Conservation (phyloP, 2,113 vertebrate species). For the Vimba vimba region DNA sequence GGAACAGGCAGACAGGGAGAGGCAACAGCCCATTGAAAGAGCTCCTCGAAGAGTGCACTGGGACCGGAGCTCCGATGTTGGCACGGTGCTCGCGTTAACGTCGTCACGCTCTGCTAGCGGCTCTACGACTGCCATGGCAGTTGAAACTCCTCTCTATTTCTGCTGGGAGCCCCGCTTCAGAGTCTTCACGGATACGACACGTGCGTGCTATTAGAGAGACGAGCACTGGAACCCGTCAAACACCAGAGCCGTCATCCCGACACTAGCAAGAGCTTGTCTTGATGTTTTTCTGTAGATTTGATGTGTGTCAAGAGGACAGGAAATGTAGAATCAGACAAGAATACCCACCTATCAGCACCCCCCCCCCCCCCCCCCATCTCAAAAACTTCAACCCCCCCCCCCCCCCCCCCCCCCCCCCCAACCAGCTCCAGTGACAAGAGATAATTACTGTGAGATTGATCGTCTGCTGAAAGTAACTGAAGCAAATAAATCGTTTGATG, state of each 20-base stretch:
- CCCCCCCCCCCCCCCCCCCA: slow-evolving; percentile 48
- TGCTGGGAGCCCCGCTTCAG: slow-evolving; percentile 28
- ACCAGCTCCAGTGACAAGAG: slow-evolving; percentile 74
- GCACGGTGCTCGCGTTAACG: slow-evolving; percentile 43
- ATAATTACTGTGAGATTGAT: slow-evolving; percentile 80
- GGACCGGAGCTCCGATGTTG: slow-evolving; percentile 14
- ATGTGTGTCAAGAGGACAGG: slow-evolving; percentile 46
- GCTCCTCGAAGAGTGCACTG: slow-evolving; percentile 44
- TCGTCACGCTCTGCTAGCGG: slow-evolving; percentile 38
- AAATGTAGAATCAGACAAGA: slow-evolving; percentile 44
- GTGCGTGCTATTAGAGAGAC: not conserved
- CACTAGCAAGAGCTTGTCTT: slow-evolving; percentile 31
- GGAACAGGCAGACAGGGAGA: slow-evolving; percentile 40
- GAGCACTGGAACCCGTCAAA: slow-evolving; percentile 26
- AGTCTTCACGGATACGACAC: slow-evolving; percentile 27
- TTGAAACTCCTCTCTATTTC: slow-evolving; percentile 50
- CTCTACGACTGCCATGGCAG: slow-evolving; percentile 40
- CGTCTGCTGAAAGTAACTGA: slow-evolving; percentile 74
- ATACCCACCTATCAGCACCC: not conserved
- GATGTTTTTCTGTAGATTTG: slow-evolving; percentile 50
- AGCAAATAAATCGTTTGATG: slow-evolving; percentile 79
- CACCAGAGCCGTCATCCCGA: slow-evolving; percentile 36
- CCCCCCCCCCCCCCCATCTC: not conserved
- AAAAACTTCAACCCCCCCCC: slow-evolving; percentile 54
- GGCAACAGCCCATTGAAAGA: slow-evolving; percentile 42